These are phyloP conservation scores for Xiphias gladius DNA, from an alignment of 2,113 vertebrate species.

Conservation along the genomic window DNA sequence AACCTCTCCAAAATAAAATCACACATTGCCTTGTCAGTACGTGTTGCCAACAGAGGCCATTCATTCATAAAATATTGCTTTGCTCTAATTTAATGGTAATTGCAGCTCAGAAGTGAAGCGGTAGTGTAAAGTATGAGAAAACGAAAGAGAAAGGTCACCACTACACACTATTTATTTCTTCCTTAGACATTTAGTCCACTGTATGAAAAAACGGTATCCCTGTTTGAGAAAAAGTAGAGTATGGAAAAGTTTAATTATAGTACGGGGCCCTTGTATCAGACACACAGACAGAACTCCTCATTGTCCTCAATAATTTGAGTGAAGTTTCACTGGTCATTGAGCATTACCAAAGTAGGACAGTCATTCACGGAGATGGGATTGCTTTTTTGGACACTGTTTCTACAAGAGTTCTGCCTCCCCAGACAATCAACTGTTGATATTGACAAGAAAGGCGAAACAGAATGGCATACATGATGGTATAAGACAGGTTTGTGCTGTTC, in stretches of 20 bases:
- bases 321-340: conserved; percentile 27
- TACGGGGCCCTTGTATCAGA: conserved; percentile 13
- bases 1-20: too few species aligned
- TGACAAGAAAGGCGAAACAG: not conserved
- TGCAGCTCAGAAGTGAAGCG: too few species aligned
- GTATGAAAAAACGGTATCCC: not conserved
- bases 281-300: conserved; percentile 11
- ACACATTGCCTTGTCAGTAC: too few species aligned
- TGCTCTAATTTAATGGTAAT: too few species aligned
- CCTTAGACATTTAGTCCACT: not conserved
- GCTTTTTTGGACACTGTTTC: conserved; percentile 24
- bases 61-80: too few species aligned
- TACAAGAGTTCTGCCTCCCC: not conserved
- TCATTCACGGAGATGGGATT: conserved; percentile 31
- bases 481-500: not conserved
- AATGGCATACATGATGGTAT: not conserved
- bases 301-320: conserved; percentile 38
- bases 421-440: conserved; percentile 7
- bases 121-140: too few species aligned
- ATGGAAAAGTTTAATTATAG: conserved; percentile 1
- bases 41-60: too few species aligned
- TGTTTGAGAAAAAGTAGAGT: conserved; percentile 7
- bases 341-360: conserved; percentile 53
- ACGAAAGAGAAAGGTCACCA: too few species aligned
- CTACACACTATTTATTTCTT: too few species aligned